Conservation (phyloP, 2,797 vertebrate species). For the Microhierax caerulescens region DNA sequence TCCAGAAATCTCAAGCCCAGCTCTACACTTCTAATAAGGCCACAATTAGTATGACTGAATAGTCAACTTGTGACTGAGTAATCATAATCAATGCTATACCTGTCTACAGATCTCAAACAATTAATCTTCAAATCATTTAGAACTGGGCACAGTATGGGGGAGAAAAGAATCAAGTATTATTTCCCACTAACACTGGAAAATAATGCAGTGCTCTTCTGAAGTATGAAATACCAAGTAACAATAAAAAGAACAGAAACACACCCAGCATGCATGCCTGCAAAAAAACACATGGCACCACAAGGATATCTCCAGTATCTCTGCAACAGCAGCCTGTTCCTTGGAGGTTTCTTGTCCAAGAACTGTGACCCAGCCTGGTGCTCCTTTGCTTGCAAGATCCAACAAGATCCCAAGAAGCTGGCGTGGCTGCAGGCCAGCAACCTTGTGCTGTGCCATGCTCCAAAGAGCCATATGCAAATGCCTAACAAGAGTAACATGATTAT, state of each 20-base stretch:
- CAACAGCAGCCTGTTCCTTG: neutral
- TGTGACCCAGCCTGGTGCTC: neutral
- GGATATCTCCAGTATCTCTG: neutral
- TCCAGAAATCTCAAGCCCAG: neutral
- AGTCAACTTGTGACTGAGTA: neutral
- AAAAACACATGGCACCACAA: neutral
- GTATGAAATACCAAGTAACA: neutral
- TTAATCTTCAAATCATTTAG: neutral
- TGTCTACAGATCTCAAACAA: neutral
- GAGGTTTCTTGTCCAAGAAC: neutral
- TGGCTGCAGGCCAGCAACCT: neutral
- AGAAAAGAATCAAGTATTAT: neutral
- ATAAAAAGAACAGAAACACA: neutral
- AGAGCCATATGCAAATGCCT: neutral
- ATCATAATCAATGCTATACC: neutral
- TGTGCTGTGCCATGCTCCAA: neutral
- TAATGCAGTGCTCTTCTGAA: neutral
- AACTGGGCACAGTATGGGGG: fast-evolving
- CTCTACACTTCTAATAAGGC: neutral
- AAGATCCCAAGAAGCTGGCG: neutral
- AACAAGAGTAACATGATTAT: neutral
- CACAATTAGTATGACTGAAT: neutral
- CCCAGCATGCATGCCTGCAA: neutral
- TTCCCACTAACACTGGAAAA: neutral
- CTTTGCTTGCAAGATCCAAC: neutral